Percentiles rank a stretch among this genome's conserved stretches.
phyloP scores from a whole-genome alignment of 1,140 invertebrate species.

The Drosophila truncata region DNA sequence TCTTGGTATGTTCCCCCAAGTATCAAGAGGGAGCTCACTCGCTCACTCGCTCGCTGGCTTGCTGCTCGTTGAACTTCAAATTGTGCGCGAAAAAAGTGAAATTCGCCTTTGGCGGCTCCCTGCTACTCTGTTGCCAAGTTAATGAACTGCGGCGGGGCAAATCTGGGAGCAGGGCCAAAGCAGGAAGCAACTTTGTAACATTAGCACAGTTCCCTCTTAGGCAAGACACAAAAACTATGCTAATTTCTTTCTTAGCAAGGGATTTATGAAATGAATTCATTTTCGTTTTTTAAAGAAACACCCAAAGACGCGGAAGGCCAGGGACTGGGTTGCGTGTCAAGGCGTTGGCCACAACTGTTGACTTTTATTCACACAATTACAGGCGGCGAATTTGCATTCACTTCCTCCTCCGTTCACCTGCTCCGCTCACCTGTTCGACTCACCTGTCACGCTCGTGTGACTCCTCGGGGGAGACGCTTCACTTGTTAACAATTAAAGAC shows the following conservation, averaged over 20 bases:
- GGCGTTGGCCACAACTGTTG: slow-evolving; percentile 75
- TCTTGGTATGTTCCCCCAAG: slow-evolving; percentile 54
- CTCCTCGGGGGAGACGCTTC: slow-evolving; percentile 34
- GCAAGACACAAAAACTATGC: slow-evolving; percentile 69
- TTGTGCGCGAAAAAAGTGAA: slow-evolving; percentile 74
- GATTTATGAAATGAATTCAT: slow-evolving; percentile 70
- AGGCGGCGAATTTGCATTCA: slow-evolving; percentile 60
- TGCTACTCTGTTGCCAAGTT: slow-evolving; percentile 57
- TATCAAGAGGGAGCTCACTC: neutral
- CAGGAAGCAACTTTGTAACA: slow-evolving; percentile 68
- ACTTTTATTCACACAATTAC: slow-evolving; percentile 82
- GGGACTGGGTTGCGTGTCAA: slow-evolving; percentile 60
- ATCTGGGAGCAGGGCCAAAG: slow-evolving; percentile 37
- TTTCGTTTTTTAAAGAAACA: slow-evolving; percentile 44
- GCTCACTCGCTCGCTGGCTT: too few relatives aligned
- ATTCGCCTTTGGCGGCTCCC: slow-evolving; percentile 47
- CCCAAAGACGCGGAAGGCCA: slow-evolving; percentile 30
- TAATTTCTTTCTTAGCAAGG: slow-evolving; percentile 53
- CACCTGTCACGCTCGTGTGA: slow-evolving; percentile 18
- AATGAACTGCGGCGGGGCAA: slow-evolving; percentile 57
- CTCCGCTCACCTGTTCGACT: slow-evolving; percentile 22
- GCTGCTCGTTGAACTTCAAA: slow-evolving; percentile 79
- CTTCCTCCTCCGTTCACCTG: slow-evolving; percentile 19
- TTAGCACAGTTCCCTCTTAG: slow-evolving; percentile 63
- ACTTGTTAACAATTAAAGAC: slow-evolving; percentile 63